Evolutionary conservation across 2,113 vertebrate genomes (phyloP).

Genomic region (Corydoras sp.): DNA sequence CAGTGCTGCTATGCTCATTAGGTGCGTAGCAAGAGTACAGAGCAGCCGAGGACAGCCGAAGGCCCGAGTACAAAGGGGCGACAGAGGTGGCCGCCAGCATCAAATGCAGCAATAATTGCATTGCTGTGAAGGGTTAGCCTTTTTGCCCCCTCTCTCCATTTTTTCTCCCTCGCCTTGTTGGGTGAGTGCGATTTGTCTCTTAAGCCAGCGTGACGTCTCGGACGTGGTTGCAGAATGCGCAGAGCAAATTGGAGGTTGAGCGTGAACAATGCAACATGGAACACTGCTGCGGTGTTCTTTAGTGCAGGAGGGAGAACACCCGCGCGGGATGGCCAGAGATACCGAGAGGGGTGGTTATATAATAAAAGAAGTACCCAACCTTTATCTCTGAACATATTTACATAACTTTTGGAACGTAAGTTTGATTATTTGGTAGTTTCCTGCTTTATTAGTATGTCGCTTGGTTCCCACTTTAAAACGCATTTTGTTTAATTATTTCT

Average conservation of each 20-base stretch:
- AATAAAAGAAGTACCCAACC: not conserved
- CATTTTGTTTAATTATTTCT: too few relatives aligned
- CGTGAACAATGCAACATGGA: conserved; percentile 99
- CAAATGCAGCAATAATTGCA: conserved; percentile 99
- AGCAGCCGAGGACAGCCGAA: conserved; percentile 48
- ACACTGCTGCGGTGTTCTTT: conserved; percentile 82
- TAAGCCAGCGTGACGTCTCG: conserved; percentile 99
- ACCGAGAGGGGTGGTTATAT: not conserved
- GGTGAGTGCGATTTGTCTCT: conserved; percentile 99
- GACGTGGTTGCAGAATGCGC: conserved; percentile 97
- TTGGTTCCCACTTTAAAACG: too few relatives aligned
- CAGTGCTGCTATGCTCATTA: conserved; percentile 99
- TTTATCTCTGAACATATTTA: conserved; percentile 1
- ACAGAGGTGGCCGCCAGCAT: conserved; percentile 82
- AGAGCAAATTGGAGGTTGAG: conserved; percentile 99
- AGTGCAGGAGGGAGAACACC: conserved; percentile 38
- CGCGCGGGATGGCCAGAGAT: conserved; percentile 31
- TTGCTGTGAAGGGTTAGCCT: conserved; percentile 93
- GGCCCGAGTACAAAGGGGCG: conserved; percentile 76
- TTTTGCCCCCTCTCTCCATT: conserved; percentile 45
- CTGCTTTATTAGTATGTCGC: too few relatives aligned
- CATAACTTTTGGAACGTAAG: too few relatives aligned
- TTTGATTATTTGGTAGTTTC: too few relatives aligned
- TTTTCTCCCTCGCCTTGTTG: conserved; percentile 43
- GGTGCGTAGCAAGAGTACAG: conserved; percentile 83